phyloP scores from a whole-genome alignment of 2,797 vertebrate genomes.

The Bradypodion pumilum region DNA sequence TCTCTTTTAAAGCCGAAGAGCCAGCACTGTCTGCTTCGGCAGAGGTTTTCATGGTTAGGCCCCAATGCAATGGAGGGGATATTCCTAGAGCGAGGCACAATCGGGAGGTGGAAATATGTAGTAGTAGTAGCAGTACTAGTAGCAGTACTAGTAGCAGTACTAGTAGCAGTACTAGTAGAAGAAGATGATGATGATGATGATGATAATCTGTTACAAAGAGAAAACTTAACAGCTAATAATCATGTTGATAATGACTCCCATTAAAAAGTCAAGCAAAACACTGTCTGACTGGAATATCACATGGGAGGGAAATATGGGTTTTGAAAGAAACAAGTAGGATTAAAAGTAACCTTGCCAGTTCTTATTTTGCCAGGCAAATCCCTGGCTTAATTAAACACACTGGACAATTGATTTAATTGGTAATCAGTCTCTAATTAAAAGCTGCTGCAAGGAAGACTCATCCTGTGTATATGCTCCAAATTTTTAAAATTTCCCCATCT shows the following conservation, averaged over 20 bases:
- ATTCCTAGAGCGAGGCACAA: too few species aligned
- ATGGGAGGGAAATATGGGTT: background rate
- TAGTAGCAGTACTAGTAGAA: too few species aligned
- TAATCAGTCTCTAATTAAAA: background rate
- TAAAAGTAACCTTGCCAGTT: background rate
- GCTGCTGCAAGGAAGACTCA: background rate
- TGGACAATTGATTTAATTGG: slow-evolving; percentile 14
- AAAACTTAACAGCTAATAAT: background rate
- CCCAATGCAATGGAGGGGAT: too few species aligned
- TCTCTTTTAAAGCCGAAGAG: too few species aligned
- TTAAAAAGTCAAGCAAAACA: background rate
- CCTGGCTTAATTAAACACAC: background rate
- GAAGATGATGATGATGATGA: too few species aligned
- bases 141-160: too few species aligned
- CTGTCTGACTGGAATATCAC: background rate
- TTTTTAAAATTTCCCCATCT: background rate
- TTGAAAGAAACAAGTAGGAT: background rate
- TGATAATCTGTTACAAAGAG: background rate
- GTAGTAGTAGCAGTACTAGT: too few species aligned
- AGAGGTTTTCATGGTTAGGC: too few species aligned
- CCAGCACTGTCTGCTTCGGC: too few species aligned
- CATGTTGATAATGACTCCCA: background rate
- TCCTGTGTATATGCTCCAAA: background rate
- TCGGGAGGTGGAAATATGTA: too few species aligned
- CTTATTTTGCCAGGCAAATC: background rate